phyloP scores from a whole-genome alignment of 2,113 vertebrate genomes.

The Anser brachyrhynchus region DNA sequence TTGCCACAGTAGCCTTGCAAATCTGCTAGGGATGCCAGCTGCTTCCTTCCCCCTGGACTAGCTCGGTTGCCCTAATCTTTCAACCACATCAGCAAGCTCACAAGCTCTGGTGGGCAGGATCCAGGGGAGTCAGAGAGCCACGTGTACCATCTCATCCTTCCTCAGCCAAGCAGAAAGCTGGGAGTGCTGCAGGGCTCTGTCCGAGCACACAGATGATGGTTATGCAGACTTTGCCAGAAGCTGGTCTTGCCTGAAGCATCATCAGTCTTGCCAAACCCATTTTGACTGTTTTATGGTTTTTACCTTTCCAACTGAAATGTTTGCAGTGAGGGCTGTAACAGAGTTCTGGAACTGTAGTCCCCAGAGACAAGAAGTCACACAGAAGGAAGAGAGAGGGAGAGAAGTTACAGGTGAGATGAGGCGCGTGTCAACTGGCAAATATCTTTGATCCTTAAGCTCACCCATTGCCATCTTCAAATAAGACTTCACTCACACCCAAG shows the following conservation, averaged over 20 bases:
- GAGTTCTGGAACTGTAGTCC: not conserved
- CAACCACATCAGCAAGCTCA: not conserved
- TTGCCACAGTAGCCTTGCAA: rapidly evolving
- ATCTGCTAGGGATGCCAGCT: not conserved
- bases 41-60: not conserved
- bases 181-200: rapidly evolving
- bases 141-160: not conserved
- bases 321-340: not conserved
- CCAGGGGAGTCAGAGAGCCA: not conserved
- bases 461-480: not conserved
- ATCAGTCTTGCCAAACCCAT: not conserved
- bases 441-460: not conserved
- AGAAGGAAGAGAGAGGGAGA: not conserved
- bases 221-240: not conserved
- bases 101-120: not conserved
- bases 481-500: not conserved
- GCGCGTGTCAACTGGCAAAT: not conserved
- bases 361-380: not conserved
- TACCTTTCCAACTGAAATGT: not conserved
- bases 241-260: not conserved
- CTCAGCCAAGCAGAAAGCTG: not conserved
- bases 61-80: not conserved
- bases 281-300: not conserved
- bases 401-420: not conserved
- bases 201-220: not conserved